Percentiles rank a stretch among this genome's conserved stretches.
phyloP scores from a whole-genome alignment of 2,113 vertebrate species.

The Cinclus mexicanus region DNA sequence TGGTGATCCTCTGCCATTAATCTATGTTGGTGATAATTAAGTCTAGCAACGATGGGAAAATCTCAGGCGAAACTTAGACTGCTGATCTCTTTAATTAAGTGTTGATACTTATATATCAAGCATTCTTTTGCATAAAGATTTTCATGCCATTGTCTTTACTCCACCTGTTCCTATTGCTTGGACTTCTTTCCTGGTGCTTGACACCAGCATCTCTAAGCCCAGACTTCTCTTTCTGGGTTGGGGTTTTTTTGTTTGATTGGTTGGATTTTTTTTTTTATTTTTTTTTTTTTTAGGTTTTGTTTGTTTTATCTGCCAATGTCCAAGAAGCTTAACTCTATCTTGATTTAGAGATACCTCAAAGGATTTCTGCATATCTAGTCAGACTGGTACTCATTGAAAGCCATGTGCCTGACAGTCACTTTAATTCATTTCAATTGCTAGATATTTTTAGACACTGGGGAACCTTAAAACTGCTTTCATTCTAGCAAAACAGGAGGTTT shows the following conservation, averaged over 20 bases:
- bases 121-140: background rate
- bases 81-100: background rate
- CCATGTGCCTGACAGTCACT: background rate
- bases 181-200: background rate
- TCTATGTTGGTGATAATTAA: background rate
- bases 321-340: background rate
- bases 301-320: background rate
- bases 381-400: background rate
- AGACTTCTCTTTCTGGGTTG: background rate
- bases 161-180: background rate
- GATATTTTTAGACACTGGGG: background rate
- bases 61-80: background rate
- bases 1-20: background rate
- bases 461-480: background rate
- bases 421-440: background rate
- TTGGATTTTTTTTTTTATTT: background rate
- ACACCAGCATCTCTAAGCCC: background rate
- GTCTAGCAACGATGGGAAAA: background rate
- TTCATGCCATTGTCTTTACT: rapidly evolving
- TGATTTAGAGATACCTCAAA: background rate
- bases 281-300: background rate
- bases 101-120: background rate
- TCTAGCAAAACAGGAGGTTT: background rate
- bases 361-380: background rate
- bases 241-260: background rate